Conservation (phyloP, 1,140 invertebrate genomes). For the Radopholus similis region DNA sequence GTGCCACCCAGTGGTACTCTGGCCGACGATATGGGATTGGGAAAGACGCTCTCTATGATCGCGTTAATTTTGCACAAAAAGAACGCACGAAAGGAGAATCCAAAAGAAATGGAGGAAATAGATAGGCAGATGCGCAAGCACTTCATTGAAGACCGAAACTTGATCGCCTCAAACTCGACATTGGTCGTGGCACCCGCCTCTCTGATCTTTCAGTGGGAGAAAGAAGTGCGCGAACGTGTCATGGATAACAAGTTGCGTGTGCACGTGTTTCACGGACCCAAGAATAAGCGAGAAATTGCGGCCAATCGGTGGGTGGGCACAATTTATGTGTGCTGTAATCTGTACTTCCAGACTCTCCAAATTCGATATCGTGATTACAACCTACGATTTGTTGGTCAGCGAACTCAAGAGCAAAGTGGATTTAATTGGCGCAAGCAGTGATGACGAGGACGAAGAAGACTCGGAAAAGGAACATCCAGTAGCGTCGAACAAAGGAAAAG, state of each 20-base stretch:
- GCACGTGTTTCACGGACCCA: conserved; percentile 75
- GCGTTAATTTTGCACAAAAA: conserved; percentile 69
- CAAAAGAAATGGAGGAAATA: background rate
- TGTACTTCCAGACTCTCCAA: conserved; percentile 61
- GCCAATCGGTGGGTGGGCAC: conserved; percentile 17
- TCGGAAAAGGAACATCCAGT: no score
- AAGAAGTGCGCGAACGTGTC: conserved; percentile 72
- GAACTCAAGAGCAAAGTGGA: conserved; percentile 60
- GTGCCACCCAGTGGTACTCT: conserved; percentile 73
- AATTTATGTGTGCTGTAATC: conserved; percentile 29
- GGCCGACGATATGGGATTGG: conserved; percentile 86
- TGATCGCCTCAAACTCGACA: conserved; percentile 66
- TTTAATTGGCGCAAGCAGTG: conserved; percentile 2
- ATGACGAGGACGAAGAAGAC: background rate
- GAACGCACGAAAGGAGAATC: conserved; percentile 17
- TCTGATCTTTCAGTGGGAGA: conserved; percentile 75
- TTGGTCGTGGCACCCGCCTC: conserved; percentile 81
- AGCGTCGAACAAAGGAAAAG: conserved; percentile 43
- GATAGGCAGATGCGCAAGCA: background rate
- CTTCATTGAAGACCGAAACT: background rate
- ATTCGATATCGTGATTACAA: conserved; percentile 65
- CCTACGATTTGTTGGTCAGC: conserved; percentile 63
- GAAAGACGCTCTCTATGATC: conserved; percentile 88
- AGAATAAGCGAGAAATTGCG: conserved; percentile 66
- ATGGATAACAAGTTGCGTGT: conserved; percentile 67